phyloP scores from a whole-genome alignment of 2,797 vertebrate genomes.

The Sebastes reedi region DNA sequence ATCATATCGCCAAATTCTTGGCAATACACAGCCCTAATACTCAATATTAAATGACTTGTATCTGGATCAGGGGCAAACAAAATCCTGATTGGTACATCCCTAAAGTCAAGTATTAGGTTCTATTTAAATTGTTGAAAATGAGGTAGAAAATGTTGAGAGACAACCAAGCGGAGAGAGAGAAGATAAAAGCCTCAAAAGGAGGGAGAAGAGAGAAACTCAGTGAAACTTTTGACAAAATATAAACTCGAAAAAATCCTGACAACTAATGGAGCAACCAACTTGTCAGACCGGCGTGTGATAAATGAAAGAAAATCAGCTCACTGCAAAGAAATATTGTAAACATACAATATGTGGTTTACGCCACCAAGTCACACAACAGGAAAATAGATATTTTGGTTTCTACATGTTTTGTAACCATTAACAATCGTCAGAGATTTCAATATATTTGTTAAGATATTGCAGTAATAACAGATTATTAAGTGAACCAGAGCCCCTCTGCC shows the following conservation, averaged over 20 bases:
- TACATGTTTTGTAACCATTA: background rate
- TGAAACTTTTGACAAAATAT: background rate
- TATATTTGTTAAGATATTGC: background rate
- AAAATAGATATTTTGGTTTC: background rate
- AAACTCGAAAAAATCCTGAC: background rate
- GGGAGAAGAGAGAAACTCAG: background rate
- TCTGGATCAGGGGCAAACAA: too few relatives aligned
- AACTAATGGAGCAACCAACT: background rate
- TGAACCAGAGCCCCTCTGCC: background rate
- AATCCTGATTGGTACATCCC: too few relatives aligned
- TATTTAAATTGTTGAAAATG: background rate
- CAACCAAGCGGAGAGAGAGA: background rate
- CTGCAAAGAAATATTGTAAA: background rate
- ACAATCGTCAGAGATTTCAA: background rate
- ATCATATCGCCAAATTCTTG: too few relatives aligned
- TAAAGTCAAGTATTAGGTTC: too few relatives aligned
- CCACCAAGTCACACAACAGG: background rate
- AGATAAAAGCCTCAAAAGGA: background rate
- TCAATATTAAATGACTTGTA: too few relatives aligned
- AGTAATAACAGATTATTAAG: background rate
- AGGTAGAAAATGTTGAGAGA: background rate
- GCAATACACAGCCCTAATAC: too few relatives aligned
- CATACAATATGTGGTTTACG: background rate
- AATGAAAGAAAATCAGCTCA: background rate
- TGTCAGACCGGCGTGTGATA: fast-evolving